Evolutionary conservation across 2,888 invertebrate genomes (phyloP).

Genomic region (Cephus pygmeus): DNA sequence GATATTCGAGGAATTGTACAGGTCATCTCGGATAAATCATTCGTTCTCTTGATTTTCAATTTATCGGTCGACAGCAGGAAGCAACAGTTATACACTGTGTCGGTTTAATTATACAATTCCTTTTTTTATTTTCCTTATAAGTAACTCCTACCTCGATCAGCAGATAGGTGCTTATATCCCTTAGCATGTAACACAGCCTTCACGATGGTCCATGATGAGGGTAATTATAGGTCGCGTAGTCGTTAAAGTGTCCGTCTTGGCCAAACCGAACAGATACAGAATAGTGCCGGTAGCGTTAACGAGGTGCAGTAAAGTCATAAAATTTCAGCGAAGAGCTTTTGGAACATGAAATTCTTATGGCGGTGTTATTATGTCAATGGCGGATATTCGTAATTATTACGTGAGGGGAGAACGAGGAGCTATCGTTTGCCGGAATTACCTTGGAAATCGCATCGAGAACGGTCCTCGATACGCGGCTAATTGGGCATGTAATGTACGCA

Average conservation of each 20-base stretch:
- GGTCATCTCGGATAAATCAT: not conserved
- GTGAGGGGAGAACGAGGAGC: not conserved
- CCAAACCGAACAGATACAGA: not conserved
- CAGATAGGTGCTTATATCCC: not conserved
- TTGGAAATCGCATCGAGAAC: not conserved
- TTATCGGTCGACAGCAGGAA: not conserved
- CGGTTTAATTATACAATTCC: not conserved
- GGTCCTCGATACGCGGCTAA: not conserved
- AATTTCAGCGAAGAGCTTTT: not conserved
- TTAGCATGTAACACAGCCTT: not conserved
- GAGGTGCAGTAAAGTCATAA: slow-evolving; percentile 10
- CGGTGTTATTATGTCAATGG: not conserved
- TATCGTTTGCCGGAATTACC: not conserved
- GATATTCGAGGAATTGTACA: not conserved
- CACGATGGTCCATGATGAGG: not conserved
- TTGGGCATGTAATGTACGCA: slow-evolving; percentile 1
- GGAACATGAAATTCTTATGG: not conserved
- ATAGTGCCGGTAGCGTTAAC: slow-evolving; percentile 1
- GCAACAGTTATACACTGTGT: not conserved
- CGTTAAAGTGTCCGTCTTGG: slow-evolving; percentile 1
- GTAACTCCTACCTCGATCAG: not conserved
- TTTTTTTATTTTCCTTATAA: not conserved
- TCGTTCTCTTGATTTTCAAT: not conserved
- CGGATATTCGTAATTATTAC: not conserved
- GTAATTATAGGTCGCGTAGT: slow-evolving; percentile 2